Conservation (phyloP, 2,888 invertebrate species). For the Chrysotoxum bicinctum region DNA sequence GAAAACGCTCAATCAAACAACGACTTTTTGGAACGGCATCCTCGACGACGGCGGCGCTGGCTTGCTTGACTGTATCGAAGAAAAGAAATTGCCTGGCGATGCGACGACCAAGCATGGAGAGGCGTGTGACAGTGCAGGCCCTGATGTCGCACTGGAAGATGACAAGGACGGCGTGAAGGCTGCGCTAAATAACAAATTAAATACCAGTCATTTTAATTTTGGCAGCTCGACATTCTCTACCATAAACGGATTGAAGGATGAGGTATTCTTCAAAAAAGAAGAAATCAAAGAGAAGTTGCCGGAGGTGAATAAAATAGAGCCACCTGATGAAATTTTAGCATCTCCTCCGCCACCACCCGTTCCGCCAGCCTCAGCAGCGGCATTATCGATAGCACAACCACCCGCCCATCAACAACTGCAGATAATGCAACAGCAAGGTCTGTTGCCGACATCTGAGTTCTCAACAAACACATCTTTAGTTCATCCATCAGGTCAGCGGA, state of each 20-base stretch:
- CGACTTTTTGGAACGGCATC: constrained; percentile 82
- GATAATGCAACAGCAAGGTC: constrained; percentile 60
- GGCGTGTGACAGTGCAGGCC: constrained; percentile 76
- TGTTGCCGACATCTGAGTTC: constrained; percentile 56
- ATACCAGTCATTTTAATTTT: constrained; percentile 46
- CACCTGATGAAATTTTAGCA: constrained; percentile 73
- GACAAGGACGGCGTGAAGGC: constrained; percentile 50
- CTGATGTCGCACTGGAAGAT: constrained; percentile 75
- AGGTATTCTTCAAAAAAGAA: constrained; percentile 78
- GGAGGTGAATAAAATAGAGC: constrained; percentile 75
- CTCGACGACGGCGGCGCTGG: constrained; percentile 79
- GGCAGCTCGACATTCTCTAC: constrained; percentile 63
- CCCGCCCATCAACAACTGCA: constrained; percentile 60
- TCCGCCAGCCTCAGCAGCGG: constrained; percentile 23
- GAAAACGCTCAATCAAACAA: constrained; percentile 80
- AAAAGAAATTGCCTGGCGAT: constrained; percentile 75
- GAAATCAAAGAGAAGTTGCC: constrained; percentile 69
- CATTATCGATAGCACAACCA: constrained; percentile 38
- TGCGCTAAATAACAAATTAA: constrained; percentile 39
- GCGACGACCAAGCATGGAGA: constrained; percentile 33
- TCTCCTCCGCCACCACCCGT: constrained; percentile 67
- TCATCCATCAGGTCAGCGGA: constrained; percentile 53
- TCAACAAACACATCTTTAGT: constrained; percentile 35
- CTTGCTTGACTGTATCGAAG: constrained; percentile 78
- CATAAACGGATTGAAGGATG: constrained; percentile 72